Evolutionary conservation across 2,888 invertebrate genomes (phyloP).

Genomic region (Tuberolachnus salignus): DNA sequence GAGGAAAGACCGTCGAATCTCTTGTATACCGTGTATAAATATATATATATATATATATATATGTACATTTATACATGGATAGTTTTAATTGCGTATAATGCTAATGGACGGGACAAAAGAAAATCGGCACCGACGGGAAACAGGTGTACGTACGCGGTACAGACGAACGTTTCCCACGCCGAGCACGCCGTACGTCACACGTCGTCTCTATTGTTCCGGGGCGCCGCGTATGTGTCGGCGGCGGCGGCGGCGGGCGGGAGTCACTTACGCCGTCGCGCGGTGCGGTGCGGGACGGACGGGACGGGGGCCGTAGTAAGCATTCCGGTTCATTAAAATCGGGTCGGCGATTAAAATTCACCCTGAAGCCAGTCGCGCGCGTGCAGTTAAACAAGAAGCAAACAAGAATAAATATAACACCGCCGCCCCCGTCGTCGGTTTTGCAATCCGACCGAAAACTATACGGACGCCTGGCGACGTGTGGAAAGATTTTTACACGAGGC

Average conservation of each 20-base stretch:
- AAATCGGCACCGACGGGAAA: slow-evolving; percentile 24
- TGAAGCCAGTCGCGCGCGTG: neutral
- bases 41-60: neutral
- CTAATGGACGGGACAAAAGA: neutral
- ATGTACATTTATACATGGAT: neutral
- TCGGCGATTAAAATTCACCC: slow-evolving; percentile 45
- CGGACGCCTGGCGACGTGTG: too few species aligned
- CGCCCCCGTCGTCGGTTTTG: slow-evolving; percentile 20
- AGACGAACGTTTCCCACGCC: slow-evolving; percentile 12
- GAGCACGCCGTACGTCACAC: too few species aligned
- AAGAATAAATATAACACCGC: slow-evolving; percentile 46
- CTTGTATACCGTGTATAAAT: neutral
- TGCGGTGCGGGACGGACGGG: too few species aligned
- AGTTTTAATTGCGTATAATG: neutral
- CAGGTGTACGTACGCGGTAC: neutral
- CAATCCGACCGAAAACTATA: slow-evolving; percentile 26
- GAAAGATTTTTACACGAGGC: too few species aligned
- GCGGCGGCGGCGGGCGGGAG: neutral
- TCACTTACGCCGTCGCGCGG: too few species aligned
- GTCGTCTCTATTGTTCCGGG: neutral
- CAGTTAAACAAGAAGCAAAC: slow-evolving; percentile 11
- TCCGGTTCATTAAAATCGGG: slow-evolving; percentile 44
- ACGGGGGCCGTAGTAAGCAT: too few species aligned
- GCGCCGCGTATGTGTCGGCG: too few species aligned
- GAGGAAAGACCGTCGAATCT: neutral